Percentiles rank a stretch among this genome's conserved stretches.
These are phyloP conservation scores for Limnothrissa miodon DNA, from an alignment of 2,113 vertebrate genomes.

Conservation along the genomic window DNA sequence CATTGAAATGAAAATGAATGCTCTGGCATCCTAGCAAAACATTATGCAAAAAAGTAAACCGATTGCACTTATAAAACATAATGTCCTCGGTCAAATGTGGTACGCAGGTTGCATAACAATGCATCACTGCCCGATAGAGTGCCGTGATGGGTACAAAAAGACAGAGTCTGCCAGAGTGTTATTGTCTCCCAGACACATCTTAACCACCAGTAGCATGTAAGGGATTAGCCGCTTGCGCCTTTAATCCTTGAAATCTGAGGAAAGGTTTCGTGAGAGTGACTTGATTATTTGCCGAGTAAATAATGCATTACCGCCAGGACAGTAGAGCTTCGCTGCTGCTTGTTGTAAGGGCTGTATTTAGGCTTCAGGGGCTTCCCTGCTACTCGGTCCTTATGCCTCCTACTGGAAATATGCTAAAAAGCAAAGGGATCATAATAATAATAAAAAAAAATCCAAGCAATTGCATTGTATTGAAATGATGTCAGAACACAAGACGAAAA, in stretches of 20 bases:
- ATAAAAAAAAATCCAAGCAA: neutral
- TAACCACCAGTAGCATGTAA: constrained; percentile 18
- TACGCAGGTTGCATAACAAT: constrained; percentile 17
- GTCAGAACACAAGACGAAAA: neutral
- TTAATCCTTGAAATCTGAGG: constrained; percentile 33
- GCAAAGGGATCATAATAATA: neutral
- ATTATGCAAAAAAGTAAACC: neutral
- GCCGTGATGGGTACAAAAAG: neutral
- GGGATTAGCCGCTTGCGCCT: constrained; percentile 4
- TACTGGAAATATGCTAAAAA: constrained; percentile 95
- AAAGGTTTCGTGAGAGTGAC: constrained; percentile 36
- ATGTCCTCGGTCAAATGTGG: neutral
- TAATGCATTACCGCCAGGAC: constrained; percentile 82
- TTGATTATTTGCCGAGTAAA: constrained; percentile 32
- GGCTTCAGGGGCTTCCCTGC: constrained; percentile 96
- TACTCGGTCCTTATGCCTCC: constrained; percentile 96
- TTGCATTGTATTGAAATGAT: neutral
- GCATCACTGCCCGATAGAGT: neutral
- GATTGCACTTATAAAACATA: constrained; percentile 14
- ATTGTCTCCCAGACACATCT: constrained; percentile 8
- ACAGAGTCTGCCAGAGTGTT: neutral
- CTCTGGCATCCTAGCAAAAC: neutral
- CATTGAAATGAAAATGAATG: neutral
- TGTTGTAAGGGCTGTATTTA: constrained; percentile 95
- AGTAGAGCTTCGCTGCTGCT: constrained; percentile 82